Base-by-base conservation (phyloP, 2,113 vertebrate species). In the Osmerus mordax region DNA sequence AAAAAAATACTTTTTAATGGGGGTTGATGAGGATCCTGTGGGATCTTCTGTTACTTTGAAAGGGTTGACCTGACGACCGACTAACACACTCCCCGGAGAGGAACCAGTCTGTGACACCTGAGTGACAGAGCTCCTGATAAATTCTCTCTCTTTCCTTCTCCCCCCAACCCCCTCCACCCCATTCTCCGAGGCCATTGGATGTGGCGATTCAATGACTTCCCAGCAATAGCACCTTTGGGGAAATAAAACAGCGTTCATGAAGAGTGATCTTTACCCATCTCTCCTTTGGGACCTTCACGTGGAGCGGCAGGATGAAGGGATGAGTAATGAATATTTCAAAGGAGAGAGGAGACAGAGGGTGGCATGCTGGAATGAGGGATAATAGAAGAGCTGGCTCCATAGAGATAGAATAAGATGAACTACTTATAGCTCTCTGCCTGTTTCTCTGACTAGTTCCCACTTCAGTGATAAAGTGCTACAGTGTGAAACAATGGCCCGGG, bases 311-410 rank as follows among this genome's bases (percentile, higher is more conserved):
- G 76, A 90, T 79, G 80, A 88, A 83, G 82, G 72, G 83, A 85
- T 84, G 76, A 77, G 74, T 82, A 80, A 80, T 89, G 83, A 88
- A 86, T 90, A 90, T 88, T 86, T 86, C 70, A 87, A 70, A 73
- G 72, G 21, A 75, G 72, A 67, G 79, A 72, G 71, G n/a, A 76
- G 72, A 69, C 77, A 75, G 32, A 69, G 72, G 74, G 71, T 52
- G 60, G 79, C 65, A 61, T n/a, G 67, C 3, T 9, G 13, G 11
- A 67, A 59, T 64, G 23, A 19, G 16, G 19, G 28, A 25, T 21
- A 14, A 41, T 21, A 52, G 47, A 63, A 56, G 28, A 62, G 72
- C 12, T 71, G 62, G 71, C 59, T 68, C 4, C 12, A 14, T 16
- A 25, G 4, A 67, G 54, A 18, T 15, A 16, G 41, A 59, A 32